Conservation (phyloP, 1,140 invertebrate species). For the Spodoptera litura region DNA sequence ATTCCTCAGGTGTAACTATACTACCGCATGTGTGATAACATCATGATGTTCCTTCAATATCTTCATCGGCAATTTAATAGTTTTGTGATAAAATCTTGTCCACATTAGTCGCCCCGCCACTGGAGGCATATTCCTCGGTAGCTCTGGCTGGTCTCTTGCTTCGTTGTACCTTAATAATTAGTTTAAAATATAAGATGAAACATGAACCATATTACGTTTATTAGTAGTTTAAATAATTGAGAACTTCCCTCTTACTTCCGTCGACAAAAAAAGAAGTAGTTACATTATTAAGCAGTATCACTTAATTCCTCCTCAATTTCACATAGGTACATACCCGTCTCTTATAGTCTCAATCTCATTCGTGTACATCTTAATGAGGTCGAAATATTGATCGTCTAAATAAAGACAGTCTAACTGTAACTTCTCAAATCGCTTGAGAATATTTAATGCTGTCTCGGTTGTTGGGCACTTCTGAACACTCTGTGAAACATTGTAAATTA, state of each 20-base stretch:
- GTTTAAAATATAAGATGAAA: neutral
- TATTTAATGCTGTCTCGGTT: slow-evolving; percentile 81
- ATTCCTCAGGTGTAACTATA: neutral
- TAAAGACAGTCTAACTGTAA: slow-evolving; percentile 89
- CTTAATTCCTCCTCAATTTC: no score
- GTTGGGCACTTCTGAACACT: slow-evolving; percentile 83
- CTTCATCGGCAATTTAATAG: slow-evolving; percentile 89
- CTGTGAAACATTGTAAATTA: slow-evolving; percentile 58
- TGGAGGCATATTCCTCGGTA: slow-evolving; percentile 89
- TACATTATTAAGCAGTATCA: no score
- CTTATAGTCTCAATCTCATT: slow-evolving; percentile 89
- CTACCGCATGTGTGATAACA: slow-evolving; percentile 80
- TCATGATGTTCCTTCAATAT: slow-evolving; percentile 81
- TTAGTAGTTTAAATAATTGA: neutral
- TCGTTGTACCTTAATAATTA: slow-evolving; percentile 88
- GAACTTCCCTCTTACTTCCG: no score
- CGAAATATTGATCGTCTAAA: slow-evolving; percentile 90
- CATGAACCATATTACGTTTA: neutral
- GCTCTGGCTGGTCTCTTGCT: slow-evolving; percentile 88
- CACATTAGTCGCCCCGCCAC: slow-evolving; percentile 90
- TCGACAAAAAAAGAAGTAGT: no score
- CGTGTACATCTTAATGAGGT: slow-evolving; percentile 88
- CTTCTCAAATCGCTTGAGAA: slow-evolving; percentile 88
- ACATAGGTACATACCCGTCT: slow-evolving; percentile 84
- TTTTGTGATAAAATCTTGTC: slow-evolving; percentile 89